Conservation (phyloP, 2,113 vertebrate species). For the Otus sunia region DNA sequence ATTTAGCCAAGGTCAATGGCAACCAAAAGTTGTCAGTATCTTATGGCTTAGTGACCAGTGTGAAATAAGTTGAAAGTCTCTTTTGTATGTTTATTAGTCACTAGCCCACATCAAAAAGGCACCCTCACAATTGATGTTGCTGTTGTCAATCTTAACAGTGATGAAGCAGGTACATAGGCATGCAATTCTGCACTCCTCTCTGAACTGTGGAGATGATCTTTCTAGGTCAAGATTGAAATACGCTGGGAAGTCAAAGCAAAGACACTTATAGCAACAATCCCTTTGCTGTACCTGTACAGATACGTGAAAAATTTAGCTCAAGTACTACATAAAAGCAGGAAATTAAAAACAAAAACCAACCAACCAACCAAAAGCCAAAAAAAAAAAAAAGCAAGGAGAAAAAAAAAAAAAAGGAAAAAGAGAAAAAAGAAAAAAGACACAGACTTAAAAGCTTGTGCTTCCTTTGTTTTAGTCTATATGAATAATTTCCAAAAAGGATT, state of each 20-base stretch:
- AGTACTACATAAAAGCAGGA: neutral
- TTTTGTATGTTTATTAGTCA: neutral
- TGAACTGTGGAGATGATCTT: neutral
- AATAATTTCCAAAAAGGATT: neutral
- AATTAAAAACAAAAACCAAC: too few species aligned
- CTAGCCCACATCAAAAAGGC: neutral
- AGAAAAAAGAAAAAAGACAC: accelerated
- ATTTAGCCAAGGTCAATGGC: neutral
- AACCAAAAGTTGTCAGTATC: neutral
- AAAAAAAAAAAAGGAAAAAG: neutral
- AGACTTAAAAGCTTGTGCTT: neutral
- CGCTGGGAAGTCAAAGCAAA: neutral
- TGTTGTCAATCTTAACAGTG: neutral
- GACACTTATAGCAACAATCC: neutral
- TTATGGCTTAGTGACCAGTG: neutral
- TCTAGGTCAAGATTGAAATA: neutral
- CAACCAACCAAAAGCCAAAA: neutral
- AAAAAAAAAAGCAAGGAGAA: too few species aligned
- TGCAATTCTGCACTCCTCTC: neutral
- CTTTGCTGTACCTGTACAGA: neutral
- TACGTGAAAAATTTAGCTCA: neutral
- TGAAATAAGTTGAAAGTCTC: neutral
- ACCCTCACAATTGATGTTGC: neutral
- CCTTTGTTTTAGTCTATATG: neutral
- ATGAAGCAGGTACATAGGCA: neutral